Conservation (phyloP, 2,888 invertebrate species). For the Dasypolia templi region DNA sequence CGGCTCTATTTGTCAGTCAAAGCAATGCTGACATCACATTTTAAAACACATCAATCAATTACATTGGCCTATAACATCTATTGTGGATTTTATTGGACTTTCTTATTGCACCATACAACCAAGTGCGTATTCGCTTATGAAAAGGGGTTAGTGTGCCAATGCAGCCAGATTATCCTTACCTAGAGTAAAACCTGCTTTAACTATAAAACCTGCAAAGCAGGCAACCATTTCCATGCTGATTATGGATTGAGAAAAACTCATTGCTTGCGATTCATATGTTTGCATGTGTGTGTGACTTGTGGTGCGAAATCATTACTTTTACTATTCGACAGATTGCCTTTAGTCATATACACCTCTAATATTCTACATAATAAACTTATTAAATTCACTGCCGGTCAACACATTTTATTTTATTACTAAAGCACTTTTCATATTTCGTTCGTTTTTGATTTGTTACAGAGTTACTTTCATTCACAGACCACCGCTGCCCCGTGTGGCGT, state of each 20-base stretch:
- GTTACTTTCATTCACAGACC: background rate
- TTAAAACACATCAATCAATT: conserved; percentile 17
- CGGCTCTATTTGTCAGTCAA: conserved; percentile 30
- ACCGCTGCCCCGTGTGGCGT: background rate
- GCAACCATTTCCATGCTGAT: conserved; percentile 36
- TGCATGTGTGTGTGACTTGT: conserved; percentile 7
- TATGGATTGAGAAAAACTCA: conserved; percentile 46
- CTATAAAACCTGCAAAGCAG: conserved; percentile 7
- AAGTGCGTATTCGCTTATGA: background rate
- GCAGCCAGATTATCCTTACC: background rate
- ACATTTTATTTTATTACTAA: too few species aligned
- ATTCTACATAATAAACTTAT: background rate
- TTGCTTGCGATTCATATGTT: conserved; percentile 29
- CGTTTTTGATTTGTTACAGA: conserved; percentile 1
- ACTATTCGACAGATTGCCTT: background rate
- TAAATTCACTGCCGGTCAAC: background rate
- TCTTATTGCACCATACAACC: background rate
- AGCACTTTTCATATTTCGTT: background rate
- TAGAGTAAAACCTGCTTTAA: conserved; percentile 6
- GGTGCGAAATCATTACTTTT: background rate
- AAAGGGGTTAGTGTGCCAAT: background rate
- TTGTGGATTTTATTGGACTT: background rate
- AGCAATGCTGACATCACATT: conserved; percentile 4
- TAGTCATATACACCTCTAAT: background rate
- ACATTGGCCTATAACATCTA: conserved; percentile 20